Evolutionary conservation across 2,113 vertebrate species (phyloP), one percentile per base, ranked within the genome.

Genomic region (Taurulus bubalis): DNA sequence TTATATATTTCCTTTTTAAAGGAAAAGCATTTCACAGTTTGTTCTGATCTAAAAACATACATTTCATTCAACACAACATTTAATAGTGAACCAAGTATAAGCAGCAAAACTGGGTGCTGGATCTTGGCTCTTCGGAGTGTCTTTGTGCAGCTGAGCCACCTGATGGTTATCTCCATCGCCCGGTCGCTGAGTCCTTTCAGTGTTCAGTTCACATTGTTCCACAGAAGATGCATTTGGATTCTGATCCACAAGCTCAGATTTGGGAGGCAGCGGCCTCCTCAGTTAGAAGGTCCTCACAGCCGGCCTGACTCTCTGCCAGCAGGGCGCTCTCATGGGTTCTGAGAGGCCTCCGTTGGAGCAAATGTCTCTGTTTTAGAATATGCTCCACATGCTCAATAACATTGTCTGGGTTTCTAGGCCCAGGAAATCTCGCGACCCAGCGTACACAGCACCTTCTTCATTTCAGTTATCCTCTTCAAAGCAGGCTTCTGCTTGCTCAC

Each of bases 361-460:
- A 70, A 2, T 77, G 24, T 0, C 82, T 99, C 82, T 99, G 89
- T 71, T 95, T 92, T 45, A 99, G 92, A 53, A 99, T 95, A 79
- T 98, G 97, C 0, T 91, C 96, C 0, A 96, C 38, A 62, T 96
- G 94, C n/a, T 67, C 90, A 12, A 95, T 89, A 51, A 98, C 96
- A 0, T 87, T 95, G 1, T 90, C 92, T 8, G 90, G 94, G 79
- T 0, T 90, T 89, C 3, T 66, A 89, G 60, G 97, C 63, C 98
- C 98, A 99, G 10, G 96, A 92, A 20, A 99, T 95, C 86, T 95
- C 95, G 6, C 85, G 82, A 0, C 96, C 96, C 87, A 99, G 95
- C 16, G 85, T 95, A 55, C 96, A 95, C 64, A 98, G 92, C 69
- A 96, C 91, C 0, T 93, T 93, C 7, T 94, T 94, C 1, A 99